Evolutionary conservation across 2,113 vertebrate genomes (phyloP).

Genomic region (Callorhinus ursinus): DNA sequence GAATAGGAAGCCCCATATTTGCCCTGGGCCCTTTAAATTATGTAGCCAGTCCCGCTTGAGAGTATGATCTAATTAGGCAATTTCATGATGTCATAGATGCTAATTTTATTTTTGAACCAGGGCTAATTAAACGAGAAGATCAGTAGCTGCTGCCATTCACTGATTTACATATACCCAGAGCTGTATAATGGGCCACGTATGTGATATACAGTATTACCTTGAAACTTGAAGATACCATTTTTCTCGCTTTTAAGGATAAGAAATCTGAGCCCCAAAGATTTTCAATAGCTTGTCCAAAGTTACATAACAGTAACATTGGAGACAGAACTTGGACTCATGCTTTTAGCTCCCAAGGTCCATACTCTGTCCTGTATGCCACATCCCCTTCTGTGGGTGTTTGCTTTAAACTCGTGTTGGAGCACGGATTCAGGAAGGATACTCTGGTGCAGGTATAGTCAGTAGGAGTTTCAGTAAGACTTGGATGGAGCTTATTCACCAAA

Average conservation of each 20-base stretch:
- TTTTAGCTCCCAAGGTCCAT: neutral
- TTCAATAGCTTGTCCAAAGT: neutral
- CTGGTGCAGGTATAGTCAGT: neutral
- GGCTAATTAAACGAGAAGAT: neutral
- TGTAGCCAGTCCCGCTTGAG: neutral
- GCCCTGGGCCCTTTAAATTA: neutral
- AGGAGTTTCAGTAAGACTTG: neutral
- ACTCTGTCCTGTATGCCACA: neutral
- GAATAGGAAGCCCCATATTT: neutral
- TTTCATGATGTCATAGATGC: neutral
- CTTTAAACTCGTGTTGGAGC: neutral
- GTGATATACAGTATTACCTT: neutral
- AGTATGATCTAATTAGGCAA: neutral
- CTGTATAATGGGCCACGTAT: neutral
- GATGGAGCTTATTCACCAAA: neutral
- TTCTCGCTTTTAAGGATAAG: conserved; percentile 31
- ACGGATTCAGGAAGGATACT: neutral
- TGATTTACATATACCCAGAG: neutral
- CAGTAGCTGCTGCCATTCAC: neutral
- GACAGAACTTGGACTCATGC: neutral
- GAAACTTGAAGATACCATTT: neutral
- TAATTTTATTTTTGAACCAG: neutral
- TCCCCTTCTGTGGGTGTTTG: neutral
- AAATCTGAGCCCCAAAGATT: neutral
- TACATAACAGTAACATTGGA: neutral